phyloP scores from a whole-genome alignment of 2,888 invertebrate species.

The Papilio elwesi region DNA sequence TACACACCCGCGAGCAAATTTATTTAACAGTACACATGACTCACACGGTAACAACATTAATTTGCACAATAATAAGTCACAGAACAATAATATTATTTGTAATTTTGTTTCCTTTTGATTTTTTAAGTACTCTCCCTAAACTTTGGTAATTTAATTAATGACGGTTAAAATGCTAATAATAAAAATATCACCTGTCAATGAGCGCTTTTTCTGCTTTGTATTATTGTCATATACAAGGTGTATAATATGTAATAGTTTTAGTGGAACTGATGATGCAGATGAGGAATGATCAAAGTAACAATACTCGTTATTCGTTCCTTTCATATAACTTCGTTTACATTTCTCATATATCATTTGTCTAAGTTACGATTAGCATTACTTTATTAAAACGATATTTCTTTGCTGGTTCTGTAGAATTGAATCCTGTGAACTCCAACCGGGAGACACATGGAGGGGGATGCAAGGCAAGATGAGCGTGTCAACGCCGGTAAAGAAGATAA shows the following conservation, averaged over 20 bases:
- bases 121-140: conserved; percentile 7
- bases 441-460: conserved; percentile 89
- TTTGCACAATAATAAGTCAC: conserved; percentile 52
- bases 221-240: neutral
- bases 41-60: conserved; percentile 50
- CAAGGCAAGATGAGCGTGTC: conserved; percentile 94
- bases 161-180: neutral
- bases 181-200: neutral
- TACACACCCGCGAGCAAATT: conserved; percentile 51
- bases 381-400: conserved; percentile 67
- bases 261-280: conserved; percentile 47
- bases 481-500: conserved; percentile 87
- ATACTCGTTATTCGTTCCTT: neutral
- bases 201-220: neutral
- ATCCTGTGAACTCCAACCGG: conserved; percentile 93
- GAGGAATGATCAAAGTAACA: neutral
- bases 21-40: conserved; percentile 55
- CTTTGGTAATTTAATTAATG: neutral
- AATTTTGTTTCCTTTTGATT: neutral
- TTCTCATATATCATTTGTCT: conserved; percentile 11
- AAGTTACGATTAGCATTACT: conserved; percentile 46
- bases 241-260: neutral
- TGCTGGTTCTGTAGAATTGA: conserved; percentile 90
- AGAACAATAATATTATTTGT: conserved; percentile 5
- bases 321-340: conserved; percentile 8